phyloP scores from a whole-genome alignment of 2,113 vertebrate species.

The Oryzias javanicus region DNA sequence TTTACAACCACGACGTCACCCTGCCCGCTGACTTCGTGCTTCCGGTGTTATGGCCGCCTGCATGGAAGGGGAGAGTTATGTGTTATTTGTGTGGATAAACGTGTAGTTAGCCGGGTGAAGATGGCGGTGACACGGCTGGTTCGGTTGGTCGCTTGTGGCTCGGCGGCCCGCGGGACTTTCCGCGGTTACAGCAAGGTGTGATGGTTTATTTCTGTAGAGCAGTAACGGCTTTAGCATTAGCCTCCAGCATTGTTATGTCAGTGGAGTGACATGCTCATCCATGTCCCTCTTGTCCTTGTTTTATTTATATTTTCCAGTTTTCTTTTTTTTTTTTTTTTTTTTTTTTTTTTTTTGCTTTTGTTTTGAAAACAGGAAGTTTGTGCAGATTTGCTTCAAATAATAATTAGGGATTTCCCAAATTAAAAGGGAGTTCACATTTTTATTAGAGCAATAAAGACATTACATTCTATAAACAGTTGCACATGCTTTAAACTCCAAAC shows the following conservation, averaged over 20 bases:
- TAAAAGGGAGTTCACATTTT: no score
- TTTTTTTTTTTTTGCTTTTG: no score
- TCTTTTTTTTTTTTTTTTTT: no score
- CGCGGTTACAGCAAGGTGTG: conserved; percentile 75
- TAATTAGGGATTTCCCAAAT: no score
- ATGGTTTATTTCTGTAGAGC: background rate
- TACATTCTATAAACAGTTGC: no score
- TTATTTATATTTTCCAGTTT: no score
- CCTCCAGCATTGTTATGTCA: conserved; percentile 1
- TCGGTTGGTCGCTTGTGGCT: conserved; percentile 31
- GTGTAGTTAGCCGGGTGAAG: background rate
- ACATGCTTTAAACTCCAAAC: no score
- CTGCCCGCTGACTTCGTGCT: conserved; percentile 14
- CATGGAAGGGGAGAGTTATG: conserved; percentile 32
- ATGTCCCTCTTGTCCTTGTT: no score
- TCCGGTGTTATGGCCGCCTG: conserved; percentile 76
- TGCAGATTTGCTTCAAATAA: no score
- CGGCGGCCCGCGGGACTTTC: conserved; percentile 23
- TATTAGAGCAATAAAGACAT: no score
- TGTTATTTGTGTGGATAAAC: background rate
- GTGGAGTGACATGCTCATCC: background rate
- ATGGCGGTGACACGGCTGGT: conserved; percentile 56
- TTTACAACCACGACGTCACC: conserved; percentile 13
- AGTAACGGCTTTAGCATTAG: conserved; percentile 40
- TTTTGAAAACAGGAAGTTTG: no score